A percentile compares a stretch with the other conserved stretches of the same genome.
Evolutionary conservation across 2,888 invertebrate species (phyloP).

Genomic region (Minunthozetes semirufus): DNA sequence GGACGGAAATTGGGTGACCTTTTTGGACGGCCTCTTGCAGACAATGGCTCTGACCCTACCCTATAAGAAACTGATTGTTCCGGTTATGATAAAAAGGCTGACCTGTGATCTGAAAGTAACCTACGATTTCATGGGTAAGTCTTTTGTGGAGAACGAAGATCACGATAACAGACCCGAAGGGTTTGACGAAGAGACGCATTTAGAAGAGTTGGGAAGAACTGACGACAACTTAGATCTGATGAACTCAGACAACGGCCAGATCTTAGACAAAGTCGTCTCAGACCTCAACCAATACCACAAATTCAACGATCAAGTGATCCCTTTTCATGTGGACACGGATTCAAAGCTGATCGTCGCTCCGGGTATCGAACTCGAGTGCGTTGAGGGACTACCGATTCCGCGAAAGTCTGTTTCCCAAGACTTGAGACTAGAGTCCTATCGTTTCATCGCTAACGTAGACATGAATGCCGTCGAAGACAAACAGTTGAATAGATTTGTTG

Average conservation of each 20-base stretch:
- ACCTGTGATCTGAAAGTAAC: slow-evolving; percentile 21
- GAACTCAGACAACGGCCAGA: neutral
- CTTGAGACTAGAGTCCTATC: slow-evolving; percentile 22
- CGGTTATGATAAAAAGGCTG: slow-evolving; percentile 5
- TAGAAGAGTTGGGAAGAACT: too few species aligned
- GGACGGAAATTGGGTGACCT: slow-evolving; percentile 36
- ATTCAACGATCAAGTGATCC: neutral
- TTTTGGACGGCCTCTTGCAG: slow-evolving; percentile 32
- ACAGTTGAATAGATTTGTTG: slow-evolving; percentile 37
- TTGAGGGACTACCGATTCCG: slow-evolving; percentile 13
- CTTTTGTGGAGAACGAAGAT: too few species aligned
- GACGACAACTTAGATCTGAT: neutral
- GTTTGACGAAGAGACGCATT: neutral
- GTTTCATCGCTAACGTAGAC: slow-evolving; percentile 22
- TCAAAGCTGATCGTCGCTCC: neutral
- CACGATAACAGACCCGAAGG: too few species aligned
- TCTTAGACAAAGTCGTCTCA: neutral
- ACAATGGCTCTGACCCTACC: neutral
- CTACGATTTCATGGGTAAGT: neutral
- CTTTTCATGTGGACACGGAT: neutral
- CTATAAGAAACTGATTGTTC: slow-evolving; percentile 1
- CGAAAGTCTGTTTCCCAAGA: neutral
- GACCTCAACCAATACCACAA: neutral
- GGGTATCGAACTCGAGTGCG: slow-evolving; percentile 14
- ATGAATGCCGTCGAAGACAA: slow-evolving; percentile 5